phyloP scores from a whole-genome alignment of 2,113 vertebrate genomes.

The Colius striatus region DNA sequence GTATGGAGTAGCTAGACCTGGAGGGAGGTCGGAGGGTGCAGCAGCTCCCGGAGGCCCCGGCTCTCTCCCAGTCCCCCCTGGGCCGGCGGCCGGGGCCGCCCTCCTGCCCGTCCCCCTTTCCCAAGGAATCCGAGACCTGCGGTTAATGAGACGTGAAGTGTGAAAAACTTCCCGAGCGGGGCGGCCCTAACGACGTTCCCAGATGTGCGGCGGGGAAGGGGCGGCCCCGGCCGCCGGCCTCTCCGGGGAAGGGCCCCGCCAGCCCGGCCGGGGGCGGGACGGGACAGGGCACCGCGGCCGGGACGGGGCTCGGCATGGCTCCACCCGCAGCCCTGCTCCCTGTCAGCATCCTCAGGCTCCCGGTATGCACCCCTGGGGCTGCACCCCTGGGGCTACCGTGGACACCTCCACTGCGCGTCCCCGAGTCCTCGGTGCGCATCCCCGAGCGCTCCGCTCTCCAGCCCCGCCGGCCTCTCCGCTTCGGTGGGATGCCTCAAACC shows the following conservation, averaged over 20 bases:
- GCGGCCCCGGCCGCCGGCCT: not conserved
- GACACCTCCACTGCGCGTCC: not conserved
- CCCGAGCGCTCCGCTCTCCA: not conserved
- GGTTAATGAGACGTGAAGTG: slow-evolving; percentile 99
- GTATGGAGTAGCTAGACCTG: not conserved
- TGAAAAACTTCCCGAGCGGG: slow-evolving; percentile 91
- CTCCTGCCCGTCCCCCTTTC: slow-evolving; percentile 74
- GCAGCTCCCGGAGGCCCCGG: not conserved
- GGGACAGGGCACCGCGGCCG: rapidly evolving
- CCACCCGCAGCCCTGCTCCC: not conserved
- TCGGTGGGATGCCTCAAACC: not conserved
- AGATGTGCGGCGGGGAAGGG: slow-evolving; percentile 84
- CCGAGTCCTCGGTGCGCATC: not conserved
- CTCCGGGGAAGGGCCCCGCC: not conserved
- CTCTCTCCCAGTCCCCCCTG: not conserved
- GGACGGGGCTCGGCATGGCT: not conserved
- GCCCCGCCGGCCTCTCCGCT: not conserved
- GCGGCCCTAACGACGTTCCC: slow-evolving; percentile 90
- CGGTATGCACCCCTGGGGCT: not conserved
- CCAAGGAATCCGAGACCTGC: slow-evolving; percentile 86
- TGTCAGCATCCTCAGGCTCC: not conserved
- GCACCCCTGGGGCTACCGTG: not conserved
- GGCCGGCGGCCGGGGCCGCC: not conserved
- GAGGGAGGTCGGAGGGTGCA: not conserved
- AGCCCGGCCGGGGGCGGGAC: not conserved